These are phyloP conservation scores for Hedychridium roseum DNA, from an alignment of 2,888 invertebrate genomes.

Conservation along the genomic window DNA sequence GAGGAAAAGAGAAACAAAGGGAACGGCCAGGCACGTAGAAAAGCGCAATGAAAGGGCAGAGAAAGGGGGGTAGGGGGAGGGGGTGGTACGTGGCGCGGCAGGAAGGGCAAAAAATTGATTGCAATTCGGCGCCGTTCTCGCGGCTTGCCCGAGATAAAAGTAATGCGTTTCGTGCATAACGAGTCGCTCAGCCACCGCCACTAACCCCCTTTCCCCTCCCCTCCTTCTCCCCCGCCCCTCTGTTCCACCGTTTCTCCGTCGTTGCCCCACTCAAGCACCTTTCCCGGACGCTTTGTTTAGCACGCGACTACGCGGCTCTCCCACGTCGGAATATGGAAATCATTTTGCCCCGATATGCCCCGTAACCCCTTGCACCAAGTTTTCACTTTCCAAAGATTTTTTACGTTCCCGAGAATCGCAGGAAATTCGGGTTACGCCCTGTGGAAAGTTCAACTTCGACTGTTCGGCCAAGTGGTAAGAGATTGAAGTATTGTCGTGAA, in stretches of 20 bases:
- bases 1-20: constrained; percentile 5
- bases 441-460: no score
- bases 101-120: constrained; percentile 56
- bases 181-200: constrained; percentile 42
- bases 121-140: constrained; percentile 56
- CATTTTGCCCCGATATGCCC: constrained; percentile 6
- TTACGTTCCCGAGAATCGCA: no score
- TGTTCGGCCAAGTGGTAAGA: no score
- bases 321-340: not conserved
- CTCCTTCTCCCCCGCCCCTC: constrained; percentile 10
- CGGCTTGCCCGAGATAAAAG: constrained; percentile 52
- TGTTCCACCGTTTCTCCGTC: constrained; percentile 13
- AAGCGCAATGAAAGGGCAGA: constrained; percentile 10
- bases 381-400: no score
- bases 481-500: no score
- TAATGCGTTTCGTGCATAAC: constrained; percentile 57
- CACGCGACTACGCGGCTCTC: no score
- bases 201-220: constrained; percentile 9
- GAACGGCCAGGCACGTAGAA: no score
- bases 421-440: no score
- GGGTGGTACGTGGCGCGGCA: constrained; percentile 37
- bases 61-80: constrained; percentile 21
- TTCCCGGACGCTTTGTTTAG: constrained; percentile 23
- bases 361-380: no score
- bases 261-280: constrained; percentile 20